phyloP scores from a whole-genome alignment of 2,888 invertebrate genomes.

The Blera fallax region DNA sequence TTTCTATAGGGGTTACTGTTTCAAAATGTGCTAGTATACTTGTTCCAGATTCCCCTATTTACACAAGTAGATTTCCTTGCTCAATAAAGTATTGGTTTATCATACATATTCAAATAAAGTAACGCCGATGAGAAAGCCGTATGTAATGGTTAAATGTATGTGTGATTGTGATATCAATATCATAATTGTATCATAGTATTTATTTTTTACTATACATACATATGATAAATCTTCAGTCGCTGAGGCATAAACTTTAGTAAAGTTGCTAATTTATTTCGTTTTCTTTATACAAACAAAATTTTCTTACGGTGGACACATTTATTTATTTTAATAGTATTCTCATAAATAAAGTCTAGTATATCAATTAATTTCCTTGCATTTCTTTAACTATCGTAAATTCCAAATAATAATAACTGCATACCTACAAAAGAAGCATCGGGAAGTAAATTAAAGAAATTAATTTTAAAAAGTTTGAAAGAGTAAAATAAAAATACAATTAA shows the following conservation, averaged over 20 bases:
- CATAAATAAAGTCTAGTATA: not conserved
- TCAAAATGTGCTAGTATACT: not conserved
- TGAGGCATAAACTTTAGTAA: not conserved
- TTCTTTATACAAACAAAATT: not conserved
- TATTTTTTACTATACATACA: not conserved
- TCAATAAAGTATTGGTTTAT: not conserved
- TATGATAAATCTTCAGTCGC: not conserved
- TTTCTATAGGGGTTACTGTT: not conserved
- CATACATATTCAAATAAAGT: not conserved
- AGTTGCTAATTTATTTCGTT: not conserved
- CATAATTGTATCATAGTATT: not conserved
- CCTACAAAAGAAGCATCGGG: slow-evolving; percentile 40
- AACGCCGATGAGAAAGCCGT: not conserved
- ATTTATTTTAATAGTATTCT: not conserved
- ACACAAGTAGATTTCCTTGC: not conserved
- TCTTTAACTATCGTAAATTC: not conserved
- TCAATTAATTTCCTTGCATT: not conserved
- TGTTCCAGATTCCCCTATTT: not conserved
- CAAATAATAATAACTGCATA: not conserved
- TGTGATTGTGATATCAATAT: not conserved
- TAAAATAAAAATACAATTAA: slow-evolving; percentile 15
- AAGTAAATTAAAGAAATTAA: slow-evolving; percentile 27
- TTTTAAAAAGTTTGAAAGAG: slow-evolving; percentile 31
- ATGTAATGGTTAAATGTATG: not conserved
- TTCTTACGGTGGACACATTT: too few species aligned